phyloP scores from a whole-genome alignment of 2,113 vertebrate species.

The Ceyx margarethae region DNA sequence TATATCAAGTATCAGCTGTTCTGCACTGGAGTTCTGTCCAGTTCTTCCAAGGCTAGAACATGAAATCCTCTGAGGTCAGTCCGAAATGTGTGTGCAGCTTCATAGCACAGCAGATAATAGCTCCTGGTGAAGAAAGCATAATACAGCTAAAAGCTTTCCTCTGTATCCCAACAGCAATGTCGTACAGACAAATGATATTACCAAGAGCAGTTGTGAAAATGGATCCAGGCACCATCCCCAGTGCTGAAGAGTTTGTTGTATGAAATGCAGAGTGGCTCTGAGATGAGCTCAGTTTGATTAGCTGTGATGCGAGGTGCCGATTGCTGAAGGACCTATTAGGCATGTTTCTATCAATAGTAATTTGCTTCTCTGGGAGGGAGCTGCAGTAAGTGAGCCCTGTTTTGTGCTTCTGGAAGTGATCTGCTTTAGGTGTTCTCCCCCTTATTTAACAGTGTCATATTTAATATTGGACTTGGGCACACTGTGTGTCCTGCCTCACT shows the following conservation, averaged over 20 bases:
- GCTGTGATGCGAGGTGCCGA: neutral
- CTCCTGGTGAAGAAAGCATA: neutral
- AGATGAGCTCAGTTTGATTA: slow-evolving; percentile 2
- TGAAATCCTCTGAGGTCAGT: neutral
- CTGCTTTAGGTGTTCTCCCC: neutral
- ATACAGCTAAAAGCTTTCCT: slow-evolving; percentile 14
- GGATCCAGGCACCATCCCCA: neutral
- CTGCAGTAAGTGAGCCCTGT: neutral
- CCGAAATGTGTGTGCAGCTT: neutral
- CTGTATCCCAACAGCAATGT: neutral
- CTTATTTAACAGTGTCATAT: neutral
- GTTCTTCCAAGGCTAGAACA: neutral
- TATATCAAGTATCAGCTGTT: neutral
- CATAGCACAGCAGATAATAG: neutral
- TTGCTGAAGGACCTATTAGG: neutral
- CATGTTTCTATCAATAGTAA: neutral
- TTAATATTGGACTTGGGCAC: neutral
- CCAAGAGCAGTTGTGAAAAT: slow-evolving; percentile 4
- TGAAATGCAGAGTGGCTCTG: slow-evolving; percentile 2
- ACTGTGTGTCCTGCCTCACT: neutral
- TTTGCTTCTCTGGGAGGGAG: neutral
- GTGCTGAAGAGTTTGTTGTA: neutral
- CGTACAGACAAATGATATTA: neutral
- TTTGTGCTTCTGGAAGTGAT: neutral
- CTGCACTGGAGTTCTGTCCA: neutral